Conservation (phyloP, 2,888 invertebrate genomes). For the Papilio demoleus region DNA sequence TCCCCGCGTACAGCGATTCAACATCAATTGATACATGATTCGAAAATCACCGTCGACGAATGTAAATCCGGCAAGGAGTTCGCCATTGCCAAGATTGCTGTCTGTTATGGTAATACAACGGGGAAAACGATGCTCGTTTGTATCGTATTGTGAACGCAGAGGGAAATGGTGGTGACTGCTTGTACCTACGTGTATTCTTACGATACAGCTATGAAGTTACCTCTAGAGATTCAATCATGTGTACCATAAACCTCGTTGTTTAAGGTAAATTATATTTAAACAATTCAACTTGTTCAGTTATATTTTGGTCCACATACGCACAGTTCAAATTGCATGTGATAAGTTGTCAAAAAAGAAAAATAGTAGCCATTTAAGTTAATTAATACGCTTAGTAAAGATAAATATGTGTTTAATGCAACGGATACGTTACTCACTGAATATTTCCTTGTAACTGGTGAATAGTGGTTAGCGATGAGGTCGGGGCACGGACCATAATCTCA, state of each 20-base stretch:
- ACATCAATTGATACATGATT: constrained; percentile 43
- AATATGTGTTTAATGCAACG: constrained; percentile 6
- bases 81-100: constrained; percentile 54
- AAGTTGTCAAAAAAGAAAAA: no score
- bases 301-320: no score
- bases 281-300: no score
- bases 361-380: no score
- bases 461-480: constrained; percentile 43
- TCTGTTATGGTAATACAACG: constrained; percentile 63
- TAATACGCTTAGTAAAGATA: no score
- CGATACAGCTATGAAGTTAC: not conserved
- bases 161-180: constrained; percentile 38
- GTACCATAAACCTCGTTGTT: no score
- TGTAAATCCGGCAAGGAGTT: constrained; percentile 56
- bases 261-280: no score
- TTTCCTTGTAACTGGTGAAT: constrained; percentile 27
- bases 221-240: not conserved
- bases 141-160: constrained; percentile 49
- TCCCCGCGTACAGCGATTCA: not conserved
- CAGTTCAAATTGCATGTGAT: no score
- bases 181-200: not conserved
- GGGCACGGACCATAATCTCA: constrained; percentile 75
- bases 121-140: constrained; percentile 56
- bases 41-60: constrained; percentile 62
- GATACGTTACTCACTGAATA: constrained; percentile 23